Percentiles rank a stretch among this genome's conserved stretches.
These are phyloP conservation scores for Catonia carolina DNA, from an alignment of 2,888 invertebrate genomes.

Conservation along the genomic window DNA sequence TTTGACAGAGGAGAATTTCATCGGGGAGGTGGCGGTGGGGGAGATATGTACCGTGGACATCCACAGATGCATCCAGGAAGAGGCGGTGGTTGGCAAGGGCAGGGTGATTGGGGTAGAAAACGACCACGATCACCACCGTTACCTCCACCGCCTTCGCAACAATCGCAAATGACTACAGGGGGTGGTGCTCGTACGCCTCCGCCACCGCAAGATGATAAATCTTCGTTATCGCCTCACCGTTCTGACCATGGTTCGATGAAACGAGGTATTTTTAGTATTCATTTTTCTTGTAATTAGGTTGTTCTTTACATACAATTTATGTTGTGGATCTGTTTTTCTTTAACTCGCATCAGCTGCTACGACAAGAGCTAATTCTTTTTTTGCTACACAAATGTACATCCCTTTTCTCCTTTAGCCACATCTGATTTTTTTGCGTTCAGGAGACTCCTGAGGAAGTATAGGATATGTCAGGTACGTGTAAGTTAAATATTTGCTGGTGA, in stretches of 20 bases:
- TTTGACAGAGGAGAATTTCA: conserved; percentile 24
- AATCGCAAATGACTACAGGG: background rate
- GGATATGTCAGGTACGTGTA: too few species aligned
- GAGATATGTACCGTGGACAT: conserved; percentile 23
- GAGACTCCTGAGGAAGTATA: too few species aligned
- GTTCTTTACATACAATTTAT: too few species aligned
- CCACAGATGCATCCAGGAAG: conserved; percentile 1
- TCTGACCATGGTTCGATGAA: conserved; percentile 19
- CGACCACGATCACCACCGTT: conserved; percentile 22
- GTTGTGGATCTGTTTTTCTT: too few species aligned
- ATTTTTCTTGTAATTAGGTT: too few species aligned
- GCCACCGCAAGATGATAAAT: conserved; percentile 24
- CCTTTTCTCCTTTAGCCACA: too few species aligned
- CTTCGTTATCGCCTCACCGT: conserved; percentile 10
- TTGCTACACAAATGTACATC: too few species aligned
- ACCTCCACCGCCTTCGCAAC: conserved; percentile 18
- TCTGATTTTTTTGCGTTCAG: too few species aligned
- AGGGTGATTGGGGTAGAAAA: conserved; percentile 9
- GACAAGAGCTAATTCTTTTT: too few species aligned
- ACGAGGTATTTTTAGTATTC: conserved; percentile 7
- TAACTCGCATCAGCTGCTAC: too few species aligned
- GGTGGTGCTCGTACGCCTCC: conserved; percentile 28
- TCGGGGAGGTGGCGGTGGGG: conserved; percentile 9
- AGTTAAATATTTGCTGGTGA: too few species aligned
- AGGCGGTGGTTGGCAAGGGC: background rate